A percentile compares a stretch with the other conserved stretches of the same genome.
Conservation (phyloP, 2,113 vertebrate genomes). For the Leptodactylus fuscus region DNA sequence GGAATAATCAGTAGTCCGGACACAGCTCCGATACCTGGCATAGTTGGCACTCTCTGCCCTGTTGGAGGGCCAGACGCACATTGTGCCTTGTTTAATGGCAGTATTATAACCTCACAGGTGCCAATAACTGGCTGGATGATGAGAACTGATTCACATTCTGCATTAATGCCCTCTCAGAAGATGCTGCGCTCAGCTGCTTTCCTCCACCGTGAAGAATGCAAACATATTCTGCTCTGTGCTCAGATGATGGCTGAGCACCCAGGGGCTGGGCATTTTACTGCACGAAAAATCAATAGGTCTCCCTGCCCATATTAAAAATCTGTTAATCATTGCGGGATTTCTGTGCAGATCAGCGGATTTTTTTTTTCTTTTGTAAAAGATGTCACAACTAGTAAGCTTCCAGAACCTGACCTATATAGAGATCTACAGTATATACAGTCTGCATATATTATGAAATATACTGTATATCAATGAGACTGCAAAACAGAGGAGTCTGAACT, state of each 20-base stretch:
- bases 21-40: neutral
- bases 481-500: too few species aligned
- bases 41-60: neutral
- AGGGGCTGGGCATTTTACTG: slow-evolving; percentile 24
- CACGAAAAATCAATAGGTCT: slow-evolving; percentile 40
- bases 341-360: neutral
- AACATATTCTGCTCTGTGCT: neutral
- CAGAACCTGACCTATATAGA: neutral
- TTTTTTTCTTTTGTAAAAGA: neutral
- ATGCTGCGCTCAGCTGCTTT: slow-evolving; percentile 17
- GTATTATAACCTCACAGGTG: slow-evolving; percentile 28
- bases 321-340: slow-evolving; percentile 22
- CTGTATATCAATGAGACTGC: too few species aligned
- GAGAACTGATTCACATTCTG: slow-evolving; percentile 17
- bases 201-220: neutral
- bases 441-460: too few species aligned
- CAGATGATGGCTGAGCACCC: slow-evolving; percentile 12
- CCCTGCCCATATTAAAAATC: slow-evolving; percentile 34
- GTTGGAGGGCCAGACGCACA: neutral
- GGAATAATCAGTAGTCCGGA: neutral
- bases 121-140: slow-evolving; percentile 36
- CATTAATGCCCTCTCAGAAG: slow-evolving; percentile 13
- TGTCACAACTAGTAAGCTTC: neutral
- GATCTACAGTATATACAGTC: too few species aligned
- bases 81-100: slow-evolving; percentile 41